These are phyloP conservation scores for Labroides dimidiatus DNA, from an alignment of 2,797 vertebrate species.

Conservation along the genomic window DNA sequence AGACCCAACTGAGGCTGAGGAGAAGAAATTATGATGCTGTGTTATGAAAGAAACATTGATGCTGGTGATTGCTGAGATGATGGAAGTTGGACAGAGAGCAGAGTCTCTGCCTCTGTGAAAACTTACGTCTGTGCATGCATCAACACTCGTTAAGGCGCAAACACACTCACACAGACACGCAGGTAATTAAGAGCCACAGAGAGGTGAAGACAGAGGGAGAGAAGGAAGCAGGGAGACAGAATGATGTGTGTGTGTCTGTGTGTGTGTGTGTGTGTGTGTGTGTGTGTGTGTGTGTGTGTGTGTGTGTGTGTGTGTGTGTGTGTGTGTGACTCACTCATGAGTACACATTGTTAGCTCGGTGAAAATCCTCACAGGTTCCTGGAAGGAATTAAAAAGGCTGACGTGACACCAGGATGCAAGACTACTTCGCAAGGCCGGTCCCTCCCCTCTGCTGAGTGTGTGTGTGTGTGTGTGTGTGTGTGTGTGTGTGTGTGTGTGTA, in stretches of 20 bases:
- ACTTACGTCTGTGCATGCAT: background rate
- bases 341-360: constrained; percentile 80
- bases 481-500: too few relatives aligned
- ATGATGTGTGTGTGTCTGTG: too few relatives aligned
- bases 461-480: constrained; percentile 45
- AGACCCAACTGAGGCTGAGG: constrained; percentile 49
- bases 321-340: constrained; percentile 79
- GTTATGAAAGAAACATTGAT: constrained; percentile 74
- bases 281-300: constrained; percentile 53
- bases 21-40: constrained; percentile 62
- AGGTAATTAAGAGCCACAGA: background rate
- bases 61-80: constrained; percentile 61
- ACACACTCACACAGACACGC: constrained; percentile 4
- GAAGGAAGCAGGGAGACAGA: constrained; percentile 11
- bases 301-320: constrained; percentile 53
- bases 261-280: constrained; percentile 10
- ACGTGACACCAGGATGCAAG: constrained; percentile 85
- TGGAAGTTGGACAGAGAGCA: constrained; percentile 59
- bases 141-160: background rate
- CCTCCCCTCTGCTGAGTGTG: constrained; percentile 54
- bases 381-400: constrained; percentile 80
- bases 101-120: constrained; percentile 44
- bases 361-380: constrained; percentile 84
- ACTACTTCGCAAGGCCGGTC: constrained; percentile 59
- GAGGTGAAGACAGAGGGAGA: background rate